Evolutionary conservation across 64 coral and sea anemone genomes (phyloP).

Genomic region (Catalaphyllia jardinei): DNA sequence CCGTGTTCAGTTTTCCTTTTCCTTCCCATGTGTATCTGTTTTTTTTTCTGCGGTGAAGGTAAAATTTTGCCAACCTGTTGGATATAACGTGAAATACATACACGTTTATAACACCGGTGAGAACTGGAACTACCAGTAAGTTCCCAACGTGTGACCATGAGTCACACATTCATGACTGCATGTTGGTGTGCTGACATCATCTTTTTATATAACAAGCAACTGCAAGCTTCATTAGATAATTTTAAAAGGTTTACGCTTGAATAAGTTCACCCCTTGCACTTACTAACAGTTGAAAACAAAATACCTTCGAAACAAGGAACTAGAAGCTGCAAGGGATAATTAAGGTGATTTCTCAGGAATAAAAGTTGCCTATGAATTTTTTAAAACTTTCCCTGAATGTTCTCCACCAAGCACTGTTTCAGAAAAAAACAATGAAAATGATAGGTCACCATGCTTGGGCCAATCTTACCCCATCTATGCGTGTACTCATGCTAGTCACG

Average conservation of each 20-base stretch:
- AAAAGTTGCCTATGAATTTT: too few species aligned
- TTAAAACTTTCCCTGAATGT: too few species aligned
- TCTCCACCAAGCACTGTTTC: too few species aligned
- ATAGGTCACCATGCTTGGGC: too few species aligned
- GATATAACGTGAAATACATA: not conserved
- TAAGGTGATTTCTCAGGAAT: too few species aligned
- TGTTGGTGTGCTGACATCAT: slow-evolving; percentile 2
- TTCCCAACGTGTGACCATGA: not conserved
- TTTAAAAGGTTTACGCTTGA: not conserved
- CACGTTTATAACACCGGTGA: too few species aligned
- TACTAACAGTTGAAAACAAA: too few species aligned
- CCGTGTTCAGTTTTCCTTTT: not conserved
- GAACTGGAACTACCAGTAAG: not conserved
- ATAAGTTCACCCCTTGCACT: not conserved
- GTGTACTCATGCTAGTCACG: too few species aligned
- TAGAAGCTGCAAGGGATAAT: too few species aligned
- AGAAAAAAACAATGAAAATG: too few species aligned
- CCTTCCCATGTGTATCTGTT: not conserved
- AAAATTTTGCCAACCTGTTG: not conserved
- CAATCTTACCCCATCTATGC: too few species aligned
- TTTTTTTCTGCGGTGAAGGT: not conserved
- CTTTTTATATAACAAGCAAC: not conserved
- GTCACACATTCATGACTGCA: not conserved
- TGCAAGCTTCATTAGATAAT: not conserved
- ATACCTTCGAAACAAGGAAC: too few species aligned